These are phyloP conservation scores for Sialia sialis DNA, from an alignment of 2,113 vertebrate genomes.

Conservation along the genomic window DNA sequence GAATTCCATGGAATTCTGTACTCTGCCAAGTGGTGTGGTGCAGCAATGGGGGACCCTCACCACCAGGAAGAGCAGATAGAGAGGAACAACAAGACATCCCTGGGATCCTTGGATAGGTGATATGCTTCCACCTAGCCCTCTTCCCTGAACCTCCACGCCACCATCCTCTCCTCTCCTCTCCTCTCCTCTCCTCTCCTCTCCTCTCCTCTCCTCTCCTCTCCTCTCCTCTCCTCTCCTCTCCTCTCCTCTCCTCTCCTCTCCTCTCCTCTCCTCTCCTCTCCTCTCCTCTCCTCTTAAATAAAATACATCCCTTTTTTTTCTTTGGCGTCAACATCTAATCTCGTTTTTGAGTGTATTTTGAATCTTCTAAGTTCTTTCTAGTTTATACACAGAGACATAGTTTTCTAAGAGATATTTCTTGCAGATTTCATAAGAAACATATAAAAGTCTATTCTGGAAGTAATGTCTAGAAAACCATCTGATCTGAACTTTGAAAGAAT, in stretches of 20 bases:
- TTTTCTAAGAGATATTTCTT: background rate
- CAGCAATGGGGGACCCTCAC: background rate
- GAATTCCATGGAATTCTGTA: background rate
- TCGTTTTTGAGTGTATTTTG: background rate
- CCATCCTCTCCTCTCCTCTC: too few species aligned
- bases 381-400: background rate
- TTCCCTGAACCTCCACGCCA: too few species aligned
- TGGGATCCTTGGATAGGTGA: too few species aligned
- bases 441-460: background rate
- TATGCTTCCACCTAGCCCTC: background rate
- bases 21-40: background rate
- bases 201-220: background rate
- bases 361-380: background rate
- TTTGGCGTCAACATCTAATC: background rate
- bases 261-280: too few species aligned
- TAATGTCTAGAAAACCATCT: background rate
- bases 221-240: too few species aligned
- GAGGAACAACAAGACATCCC: fast-evolving
- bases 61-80: background rate
- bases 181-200: too few species aligned
- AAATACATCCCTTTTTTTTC: background rate
- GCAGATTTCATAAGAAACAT: background rate
- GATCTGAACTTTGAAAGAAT: background rate
- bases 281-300: background rate
- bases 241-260: too few species aligned